phyloP scores from a whole-genome alignment of 2,797 vertebrate species.

The Eutrigla gurnardus region DNA sequence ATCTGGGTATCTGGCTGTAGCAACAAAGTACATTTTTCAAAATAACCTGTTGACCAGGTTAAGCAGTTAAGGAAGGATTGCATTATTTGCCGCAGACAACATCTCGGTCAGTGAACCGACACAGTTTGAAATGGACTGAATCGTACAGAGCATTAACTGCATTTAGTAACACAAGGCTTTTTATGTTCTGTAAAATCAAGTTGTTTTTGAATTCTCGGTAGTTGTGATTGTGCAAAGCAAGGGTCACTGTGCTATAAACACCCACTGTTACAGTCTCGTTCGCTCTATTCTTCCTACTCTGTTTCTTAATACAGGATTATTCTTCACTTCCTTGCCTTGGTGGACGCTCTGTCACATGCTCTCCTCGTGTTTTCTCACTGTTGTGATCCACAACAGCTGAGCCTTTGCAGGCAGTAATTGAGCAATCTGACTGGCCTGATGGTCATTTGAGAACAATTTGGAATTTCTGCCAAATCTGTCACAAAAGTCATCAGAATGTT shows the following conservation, averaged over 20 bases:
- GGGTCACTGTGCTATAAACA: constrained; percentile 7
- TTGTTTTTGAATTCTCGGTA: not conserved
- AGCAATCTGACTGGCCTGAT: constrained; percentile 25
- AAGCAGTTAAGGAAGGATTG: constrained; percentile 55
- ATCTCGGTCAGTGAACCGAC: constrained; percentile 30
- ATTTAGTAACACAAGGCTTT: constrained; percentile 16
- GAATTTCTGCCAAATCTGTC: not conserved
- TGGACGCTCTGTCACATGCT: constrained; percentile 59
- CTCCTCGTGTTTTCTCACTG: constrained; percentile 24
- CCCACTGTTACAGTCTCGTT: not conserved
- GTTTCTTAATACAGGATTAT: constrained; percentile 6
- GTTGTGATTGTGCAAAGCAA: constrained; percentile 15
- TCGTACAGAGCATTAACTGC: not conserved
- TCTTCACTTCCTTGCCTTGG: constrained; percentile 32
- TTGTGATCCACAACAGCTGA: constrained; percentile 48
- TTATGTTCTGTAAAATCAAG: constrained; percentile 14
- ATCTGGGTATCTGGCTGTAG: constrained; percentile 42
- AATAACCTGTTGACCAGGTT: constrained; percentile 74
- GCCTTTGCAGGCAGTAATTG: constrained; percentile 16
- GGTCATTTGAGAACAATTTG: constrained; percentile 6
- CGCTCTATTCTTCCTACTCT: not conserved
- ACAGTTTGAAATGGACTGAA: constrained; percentile 9
- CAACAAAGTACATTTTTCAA: constrained; percentile 82
- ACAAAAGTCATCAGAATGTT: not conserved
- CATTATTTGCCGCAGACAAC: constrained; percentile 63